phyloP scores from a whole-genome alignment of 2,113 vertebrate species.

The Danionella cerebrum region DNA sequence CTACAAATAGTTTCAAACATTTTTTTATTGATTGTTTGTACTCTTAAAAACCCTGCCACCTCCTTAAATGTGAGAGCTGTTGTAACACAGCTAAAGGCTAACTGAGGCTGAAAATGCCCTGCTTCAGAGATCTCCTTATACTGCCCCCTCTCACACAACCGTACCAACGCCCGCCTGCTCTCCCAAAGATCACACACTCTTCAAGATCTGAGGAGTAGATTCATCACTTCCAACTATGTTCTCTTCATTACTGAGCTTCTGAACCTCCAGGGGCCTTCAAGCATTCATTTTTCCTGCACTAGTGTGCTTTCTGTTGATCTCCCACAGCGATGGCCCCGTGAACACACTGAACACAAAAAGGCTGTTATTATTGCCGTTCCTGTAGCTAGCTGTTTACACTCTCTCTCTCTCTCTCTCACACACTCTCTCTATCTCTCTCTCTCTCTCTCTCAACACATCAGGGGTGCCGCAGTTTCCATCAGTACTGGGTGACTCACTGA shows the following conservation, averaged over 20 bases:
- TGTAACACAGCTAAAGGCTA: not conserved
- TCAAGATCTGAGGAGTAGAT: not conserved
- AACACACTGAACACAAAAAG: not conserved
- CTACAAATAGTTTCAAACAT: too few species aligned
- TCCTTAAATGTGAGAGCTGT: not conserved
- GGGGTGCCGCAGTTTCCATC: constrained; percentile 1
- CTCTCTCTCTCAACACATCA: not conserved
- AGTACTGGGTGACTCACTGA: not conserved
- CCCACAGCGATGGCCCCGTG: not conserved
- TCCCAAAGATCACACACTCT: constrained; percentile 11
- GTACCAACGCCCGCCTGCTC: not conserved
- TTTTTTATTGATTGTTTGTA: not conserved
- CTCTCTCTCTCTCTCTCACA: not conserved
- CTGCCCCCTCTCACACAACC: not conserved
- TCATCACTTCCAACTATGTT: not conserved
- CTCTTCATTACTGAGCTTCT: constrained; percentile 3
- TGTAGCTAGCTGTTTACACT: not conserved
- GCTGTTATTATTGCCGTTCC: not conserved
- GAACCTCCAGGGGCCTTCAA: constrained; percentile 1
- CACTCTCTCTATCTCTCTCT: not conserved
- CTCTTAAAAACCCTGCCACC: not conserved
- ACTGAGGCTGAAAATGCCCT: not conserved
- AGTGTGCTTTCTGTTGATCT: not conserved
- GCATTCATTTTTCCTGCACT: constrained; percentile 1
- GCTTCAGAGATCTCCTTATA: constrained; percentile 14